Evolutionary conservation across 2,888 invertebrate genomes (phyloP).

Genomic region (Xestia c-nigrum): DNA sequence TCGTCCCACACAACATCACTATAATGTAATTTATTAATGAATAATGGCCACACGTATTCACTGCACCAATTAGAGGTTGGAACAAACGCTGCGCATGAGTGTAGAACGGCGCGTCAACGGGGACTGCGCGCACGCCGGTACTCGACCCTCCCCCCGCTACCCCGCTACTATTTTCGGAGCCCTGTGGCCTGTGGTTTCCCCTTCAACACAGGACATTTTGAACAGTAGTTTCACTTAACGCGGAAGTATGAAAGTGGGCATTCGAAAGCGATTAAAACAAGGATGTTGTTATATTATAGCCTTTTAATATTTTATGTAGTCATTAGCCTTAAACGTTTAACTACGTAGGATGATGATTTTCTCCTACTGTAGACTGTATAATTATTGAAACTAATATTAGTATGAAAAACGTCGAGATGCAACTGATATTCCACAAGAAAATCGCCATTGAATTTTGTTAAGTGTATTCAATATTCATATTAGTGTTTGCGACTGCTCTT

Average conservation of each 20-base stretch:
- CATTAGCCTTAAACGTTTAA: background rate
- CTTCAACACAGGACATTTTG: constrained; percentile 55
- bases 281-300: background rate
- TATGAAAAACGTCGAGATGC: background rate
- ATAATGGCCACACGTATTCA: constrained; percentile 51
- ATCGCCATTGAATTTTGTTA: background rate
- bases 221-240: constrained; percentile 55
- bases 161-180: constrained; percentile 83
- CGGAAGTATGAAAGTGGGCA: constrained; percentile 41
- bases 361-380: background rate
- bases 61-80: constrained; percentile 53
- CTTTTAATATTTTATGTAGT: constrained; percentile 4
- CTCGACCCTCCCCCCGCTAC: constrained; percentile 70
- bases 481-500: background rate
- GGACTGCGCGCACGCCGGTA: constrained; percentile 77
- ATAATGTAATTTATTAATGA: constrained; percentile 17
- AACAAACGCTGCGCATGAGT: constrained; percentile 67
- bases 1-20: constrained; percentile 86
- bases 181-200: constrained; percentile 73
- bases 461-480: background rate
- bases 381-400: background rate
- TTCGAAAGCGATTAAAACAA: constrained; percentile 8
- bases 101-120: constrained; percentile 71
- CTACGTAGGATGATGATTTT: background rate
- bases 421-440: background rate